These are phyloP conservation scores for Megaceryle torquata DNA, from an alignment of 2,113 vertebrate genomes.

Conservation along the genomic window DNA sequence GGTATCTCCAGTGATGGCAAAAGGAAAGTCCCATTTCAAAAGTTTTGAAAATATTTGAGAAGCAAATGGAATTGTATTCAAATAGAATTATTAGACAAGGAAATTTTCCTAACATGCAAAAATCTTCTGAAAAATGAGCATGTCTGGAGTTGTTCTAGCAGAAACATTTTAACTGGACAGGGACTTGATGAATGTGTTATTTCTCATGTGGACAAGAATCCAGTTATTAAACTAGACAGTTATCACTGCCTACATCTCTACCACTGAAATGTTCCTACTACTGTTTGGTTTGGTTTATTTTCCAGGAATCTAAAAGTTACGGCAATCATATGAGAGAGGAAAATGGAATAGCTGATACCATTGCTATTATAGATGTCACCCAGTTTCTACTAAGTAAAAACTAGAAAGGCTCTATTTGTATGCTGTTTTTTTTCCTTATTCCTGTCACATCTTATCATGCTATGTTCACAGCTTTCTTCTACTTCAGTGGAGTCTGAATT, in stretches of 20 bases:
- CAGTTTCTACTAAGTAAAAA: background rate
- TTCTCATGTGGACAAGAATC: background rate
- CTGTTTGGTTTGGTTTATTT: background rate
- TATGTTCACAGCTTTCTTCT: background rate
- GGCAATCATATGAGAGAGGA: background rate
- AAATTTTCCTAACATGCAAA: background rate
- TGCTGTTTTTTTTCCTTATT: background rate
- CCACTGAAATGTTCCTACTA: background rate
- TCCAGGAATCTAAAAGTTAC: background rate
- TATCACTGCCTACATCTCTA: background rate
- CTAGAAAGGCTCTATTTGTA: background rate
- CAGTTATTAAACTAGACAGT: background rate
- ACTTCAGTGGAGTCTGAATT: background rate
- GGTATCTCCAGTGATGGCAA: background rate
- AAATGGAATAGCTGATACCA: background rate
- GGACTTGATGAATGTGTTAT: background rate
- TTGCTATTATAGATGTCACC: background rate
- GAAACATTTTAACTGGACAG: background rate
- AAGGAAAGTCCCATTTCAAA: background rate
- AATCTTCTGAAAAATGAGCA: background rate
- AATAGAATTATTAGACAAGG: background rate
- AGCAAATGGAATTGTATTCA: background rate
- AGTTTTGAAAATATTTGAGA: background rate
- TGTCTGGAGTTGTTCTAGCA: background rate
- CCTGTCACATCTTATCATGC: background rate